Conservation (phyloP, 2,113 vertebrate species). For the Mustelus asterias region DNA sequence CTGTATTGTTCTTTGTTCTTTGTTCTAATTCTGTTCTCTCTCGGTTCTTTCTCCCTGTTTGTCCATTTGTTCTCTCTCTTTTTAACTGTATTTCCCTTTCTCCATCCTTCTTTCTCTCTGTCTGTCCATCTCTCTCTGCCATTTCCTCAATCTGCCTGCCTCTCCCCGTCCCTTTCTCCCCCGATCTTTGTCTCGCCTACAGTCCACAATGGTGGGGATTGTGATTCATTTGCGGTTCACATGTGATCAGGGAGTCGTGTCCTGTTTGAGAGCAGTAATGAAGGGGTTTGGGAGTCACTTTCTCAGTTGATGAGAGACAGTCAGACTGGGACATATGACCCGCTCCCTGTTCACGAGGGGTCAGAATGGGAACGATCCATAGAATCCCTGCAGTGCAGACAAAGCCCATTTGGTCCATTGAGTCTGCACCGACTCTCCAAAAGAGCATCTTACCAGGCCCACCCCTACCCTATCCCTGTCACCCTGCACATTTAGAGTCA, state of each 20-base stretch:
- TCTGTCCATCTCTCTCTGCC: not conserved
- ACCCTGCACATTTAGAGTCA: too few species aligned
- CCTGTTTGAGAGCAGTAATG: not conserved
- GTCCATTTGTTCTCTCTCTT: not conserved
- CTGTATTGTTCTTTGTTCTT: too few species aligned
- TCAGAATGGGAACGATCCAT: too few species aligned
- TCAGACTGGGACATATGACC: not conserved
- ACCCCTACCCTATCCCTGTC: too few species aligned
- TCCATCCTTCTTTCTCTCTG: not conserved
- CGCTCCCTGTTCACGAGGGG: not conserved
- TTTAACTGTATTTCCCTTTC: not conserved
- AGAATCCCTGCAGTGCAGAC: too few species aligned
- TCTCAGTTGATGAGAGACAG: not conserved
- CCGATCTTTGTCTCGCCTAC: not conserved
- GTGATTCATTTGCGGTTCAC: not conserved
- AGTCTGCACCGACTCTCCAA: too few species aligned
- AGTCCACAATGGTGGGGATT: not conserved
- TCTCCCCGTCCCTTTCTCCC: not conserved
- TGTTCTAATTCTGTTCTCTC: too few species aligned
- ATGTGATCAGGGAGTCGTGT: not conserved
- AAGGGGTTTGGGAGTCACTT: not conserved
- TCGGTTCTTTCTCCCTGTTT: not conserved
- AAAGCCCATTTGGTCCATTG: too few species aligned
- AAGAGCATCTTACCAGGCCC: too few species aligned
- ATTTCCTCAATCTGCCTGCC: not conserved